Evolutionary conservation across 2,888 invertebrate species (phyloP).

Genomic region (Aplocera efformata): DNA sequence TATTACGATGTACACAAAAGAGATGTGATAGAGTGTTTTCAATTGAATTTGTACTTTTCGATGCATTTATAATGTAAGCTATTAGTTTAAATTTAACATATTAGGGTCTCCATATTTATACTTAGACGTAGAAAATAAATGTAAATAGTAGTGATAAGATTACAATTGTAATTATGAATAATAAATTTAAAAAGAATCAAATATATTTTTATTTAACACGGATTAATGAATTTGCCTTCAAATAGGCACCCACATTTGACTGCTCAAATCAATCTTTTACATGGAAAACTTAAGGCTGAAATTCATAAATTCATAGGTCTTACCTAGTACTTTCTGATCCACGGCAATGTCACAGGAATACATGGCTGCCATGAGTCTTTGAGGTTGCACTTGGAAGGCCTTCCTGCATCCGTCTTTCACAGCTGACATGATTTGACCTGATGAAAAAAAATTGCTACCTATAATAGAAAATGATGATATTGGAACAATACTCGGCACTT

Average conservation of each 20-base stretch:
- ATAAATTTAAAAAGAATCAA: constrained; percentile 51
- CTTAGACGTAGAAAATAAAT: constrained; percentile 55
- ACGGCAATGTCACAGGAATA: constrained; percentile 91
- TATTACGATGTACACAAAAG: constrained; percentile 60
- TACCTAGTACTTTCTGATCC: constrained; percentile 92
- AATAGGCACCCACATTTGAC: background rate
- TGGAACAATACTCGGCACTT: too few species aligned
- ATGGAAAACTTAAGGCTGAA: background rate
- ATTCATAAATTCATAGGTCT: constrained; percentile 55
- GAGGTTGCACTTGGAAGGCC: constrained; percentile 93
- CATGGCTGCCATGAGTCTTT: constrained; percentile 97
- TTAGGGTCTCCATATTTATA: constrained; percentile 67
- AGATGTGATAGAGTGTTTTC: constrained; percentile 66
- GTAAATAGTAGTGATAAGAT: constrained; percentile 73
- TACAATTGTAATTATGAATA: constrained; percentile 72
- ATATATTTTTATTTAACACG: constrained; percentile 23
- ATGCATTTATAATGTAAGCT: constrained; percentile 63
- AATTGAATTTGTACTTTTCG: constrained; percentile 58
- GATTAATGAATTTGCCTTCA: background rate
- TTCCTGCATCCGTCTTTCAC: constrained; percentile 93
- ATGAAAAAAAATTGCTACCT: too few species aligned
- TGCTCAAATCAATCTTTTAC: background rate
- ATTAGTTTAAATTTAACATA: constrained; percentile 51
- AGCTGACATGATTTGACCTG: constrained; percentile 94
- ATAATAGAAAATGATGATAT: too few species aligned